Conservation (phyloP, 2,888 invertebrate species). For the Sminthurinus aureus region DNA sequence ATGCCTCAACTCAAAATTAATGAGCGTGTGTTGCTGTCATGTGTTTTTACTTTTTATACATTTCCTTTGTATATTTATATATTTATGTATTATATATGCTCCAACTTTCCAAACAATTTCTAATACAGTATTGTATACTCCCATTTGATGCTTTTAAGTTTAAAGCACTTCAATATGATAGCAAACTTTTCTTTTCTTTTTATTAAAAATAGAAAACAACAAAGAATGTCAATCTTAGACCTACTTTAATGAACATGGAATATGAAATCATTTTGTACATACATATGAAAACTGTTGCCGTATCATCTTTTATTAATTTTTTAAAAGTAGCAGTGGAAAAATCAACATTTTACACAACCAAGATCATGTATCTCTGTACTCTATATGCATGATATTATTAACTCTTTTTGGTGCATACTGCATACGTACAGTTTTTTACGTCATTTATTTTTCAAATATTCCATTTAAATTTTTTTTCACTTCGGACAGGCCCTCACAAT, state of each 20-base stretch:
- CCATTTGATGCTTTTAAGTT: too few species aligned
- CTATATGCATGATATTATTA: neutral
- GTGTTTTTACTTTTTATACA: slow-evolving; percentile 3
- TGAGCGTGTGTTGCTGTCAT: slow-evolving; percentile 12
- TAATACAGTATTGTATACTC: too few species aligned
- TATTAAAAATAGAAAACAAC: neutral
- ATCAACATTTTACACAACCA: too few species aligned
- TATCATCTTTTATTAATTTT: neutral
- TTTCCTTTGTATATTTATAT: neutral
- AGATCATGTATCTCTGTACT: neutral
- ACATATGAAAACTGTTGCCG: neutral
- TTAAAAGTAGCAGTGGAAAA: neutral
- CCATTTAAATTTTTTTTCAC: too few species aligned
- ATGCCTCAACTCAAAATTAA: neutral
- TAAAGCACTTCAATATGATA: too few species aligned
- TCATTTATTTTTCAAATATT: too few species aligned
- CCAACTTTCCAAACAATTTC: neutral
- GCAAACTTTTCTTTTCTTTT: neutral
- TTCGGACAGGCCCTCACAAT: too few species aligned
- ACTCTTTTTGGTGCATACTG: neutral
- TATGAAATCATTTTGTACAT: neutral
- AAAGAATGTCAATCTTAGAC: neutral
- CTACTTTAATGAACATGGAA: neutral
- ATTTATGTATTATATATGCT: neutral
- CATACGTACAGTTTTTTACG: too few species aligned